Evolutionary conservation across 2,113 vertebrate species (phyloP).

Genomic region (Tricholaema leucomelas): DNA sequence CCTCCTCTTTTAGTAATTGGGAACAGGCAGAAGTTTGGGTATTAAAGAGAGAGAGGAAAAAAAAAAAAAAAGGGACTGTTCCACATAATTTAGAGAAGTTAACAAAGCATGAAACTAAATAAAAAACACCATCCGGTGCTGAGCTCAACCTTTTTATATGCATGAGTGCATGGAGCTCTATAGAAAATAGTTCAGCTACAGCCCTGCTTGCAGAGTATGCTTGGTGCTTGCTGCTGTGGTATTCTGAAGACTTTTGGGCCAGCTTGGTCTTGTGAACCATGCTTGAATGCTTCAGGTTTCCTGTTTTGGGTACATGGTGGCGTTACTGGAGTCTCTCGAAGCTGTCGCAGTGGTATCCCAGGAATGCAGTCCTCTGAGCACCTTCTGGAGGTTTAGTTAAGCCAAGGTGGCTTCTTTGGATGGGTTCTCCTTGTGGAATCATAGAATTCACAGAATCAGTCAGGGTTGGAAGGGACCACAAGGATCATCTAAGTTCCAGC

Average conservation of each 20-base stretch:
- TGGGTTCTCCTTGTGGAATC: too few relatives aligned
- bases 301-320: neutral
- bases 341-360: fast-evolving
- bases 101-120: slow-evolving; percentile 28
- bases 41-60: neutral
- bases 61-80: neutral
- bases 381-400: neutral
- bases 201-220: neutral
- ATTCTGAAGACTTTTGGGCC: neutral
- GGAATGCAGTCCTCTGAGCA: fast-evolving
- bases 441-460: too few relatives aligned
- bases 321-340: fast-evolving
- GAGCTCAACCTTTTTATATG: slow-evolving; percentile 21
- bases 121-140: slow-evolving; percentile 39
- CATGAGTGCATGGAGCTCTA: neutral
- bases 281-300: neutral
- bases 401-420: neutral
- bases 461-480: too few relatives aligned
- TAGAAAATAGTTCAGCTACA: neutral
- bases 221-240: neutral
- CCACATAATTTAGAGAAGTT: slow-evolving; percentile 20
- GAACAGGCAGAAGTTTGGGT: slow-evolving; percentile 33
- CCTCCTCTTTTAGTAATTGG: neutral
- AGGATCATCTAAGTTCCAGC: too few relatives aligned
- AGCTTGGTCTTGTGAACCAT: fast-evolving